Evolutionary conservation across 1,140 invertebrate species (phyloP), one percentile per base, ranked within the genome.

Genomic region (Goniozus legneri): DNA sequence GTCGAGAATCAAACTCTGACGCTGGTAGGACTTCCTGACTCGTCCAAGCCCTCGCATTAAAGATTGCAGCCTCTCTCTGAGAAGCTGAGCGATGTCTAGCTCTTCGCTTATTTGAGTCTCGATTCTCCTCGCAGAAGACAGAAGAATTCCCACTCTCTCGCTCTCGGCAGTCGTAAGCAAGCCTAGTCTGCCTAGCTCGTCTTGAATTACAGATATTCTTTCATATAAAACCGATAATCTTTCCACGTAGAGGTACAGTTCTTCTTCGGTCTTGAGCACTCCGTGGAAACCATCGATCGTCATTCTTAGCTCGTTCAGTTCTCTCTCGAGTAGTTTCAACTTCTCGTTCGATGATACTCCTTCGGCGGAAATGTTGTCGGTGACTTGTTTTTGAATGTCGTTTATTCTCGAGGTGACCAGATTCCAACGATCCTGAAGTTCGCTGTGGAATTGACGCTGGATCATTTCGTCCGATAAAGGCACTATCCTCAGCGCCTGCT

Each of bases 381-480:
- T 82, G 3, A 87, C 82, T 2, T 80, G 71, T 21, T 77, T 69
- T 56, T 91, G 85, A 12, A 89, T 82, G 4, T 76, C 72, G 24
- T 79, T 79, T 3, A 92, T 85, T 54, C 77, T 78, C 0, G 77
- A 58, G 1, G 82, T 79, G 0, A 92, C 71, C 24, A 79, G 75
- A 27, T 81, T 78, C 88, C 89, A 92, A 50, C 86, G 83, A 43
- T 88, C 80, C 65, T 87, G 83, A 31, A 91, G 73, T 54, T 89
- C 83, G 1, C 81, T 80, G 59, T 87, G 83, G 69, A 86, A 85
- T 62, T 89, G 84, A 12, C 88, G 75, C 61, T 91, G 88, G 1
- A 86, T 63, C 79, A 85, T 86, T 69, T 92, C 89, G 61, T 93
- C 89, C 2, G 86, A 82, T 19, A 92, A 73, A 0, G 87, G 85